Evolutionary conservation across 2,888 invertebrate genomes (phyloP).

Genomic region (Troides aeacus): DNA sequence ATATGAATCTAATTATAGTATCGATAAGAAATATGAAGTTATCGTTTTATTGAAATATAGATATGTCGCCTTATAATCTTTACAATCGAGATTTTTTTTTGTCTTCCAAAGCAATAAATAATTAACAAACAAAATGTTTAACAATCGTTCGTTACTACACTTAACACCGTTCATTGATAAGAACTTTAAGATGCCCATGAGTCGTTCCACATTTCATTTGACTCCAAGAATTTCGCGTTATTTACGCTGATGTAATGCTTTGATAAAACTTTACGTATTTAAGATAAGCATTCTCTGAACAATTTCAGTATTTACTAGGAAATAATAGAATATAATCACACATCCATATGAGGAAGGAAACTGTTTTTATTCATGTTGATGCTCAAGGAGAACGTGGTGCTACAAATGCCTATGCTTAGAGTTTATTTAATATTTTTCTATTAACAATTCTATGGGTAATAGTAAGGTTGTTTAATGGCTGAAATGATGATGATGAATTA

Average conservation of each 20-base stretch:
- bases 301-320: constrained; percentile 20
- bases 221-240: not conserved
- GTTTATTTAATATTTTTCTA: not conserved
- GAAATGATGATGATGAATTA: not conserved
- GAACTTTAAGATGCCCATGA: not conserved
- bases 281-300: constrained; percentile 11
- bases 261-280: constrained; percentile 19
- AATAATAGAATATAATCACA: constrained; percentile 4
- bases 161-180: not conserved
- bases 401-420: not conserved
- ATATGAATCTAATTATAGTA: no score
- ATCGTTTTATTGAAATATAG: no score
- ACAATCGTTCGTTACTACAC: not conserved
- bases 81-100: no score
- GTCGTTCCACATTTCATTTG: not conserved
- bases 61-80: no score
- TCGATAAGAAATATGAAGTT: no score
- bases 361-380: constrained; percentile 14
- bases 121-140: not conserved
- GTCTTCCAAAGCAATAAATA: not conserved
- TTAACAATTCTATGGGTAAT: not conserved
- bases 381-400: constrained; percentile 26
- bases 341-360: constrained; percentile 24
- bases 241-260: constrained; percentile 1
- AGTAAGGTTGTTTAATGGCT: not conserved